Percentiles rank a stretch among this genome's conserved stretches.
Evolutionary conservation across 2,888 invertebrate species (phyloP).

Genomic region (Cephus pygmeus): DNA sequence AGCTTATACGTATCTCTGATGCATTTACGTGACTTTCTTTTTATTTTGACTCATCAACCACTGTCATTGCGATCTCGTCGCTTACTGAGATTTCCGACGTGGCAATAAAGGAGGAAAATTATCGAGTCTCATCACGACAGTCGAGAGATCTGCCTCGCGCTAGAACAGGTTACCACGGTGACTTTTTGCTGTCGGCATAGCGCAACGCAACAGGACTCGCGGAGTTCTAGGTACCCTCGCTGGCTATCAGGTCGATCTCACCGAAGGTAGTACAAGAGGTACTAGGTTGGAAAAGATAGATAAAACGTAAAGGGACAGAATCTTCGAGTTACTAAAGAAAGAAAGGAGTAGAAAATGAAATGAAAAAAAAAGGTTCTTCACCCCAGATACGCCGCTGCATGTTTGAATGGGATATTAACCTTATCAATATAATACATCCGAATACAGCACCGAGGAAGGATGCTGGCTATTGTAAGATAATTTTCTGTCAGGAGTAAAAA

Average conservation of each 20-base stretch:
- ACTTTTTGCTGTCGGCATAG: slow-evolving; percentile 47
- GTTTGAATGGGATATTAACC: slow-evolving; percentile 9
- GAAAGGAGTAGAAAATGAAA: neutral
- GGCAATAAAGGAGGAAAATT: slow-evolving; percentile 14
- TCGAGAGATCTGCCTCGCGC: slow-evolving; percentile 13
- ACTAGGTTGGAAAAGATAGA: neutral
- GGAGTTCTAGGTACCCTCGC: slow-evolving; percentile 26
- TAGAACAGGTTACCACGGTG: slow-evolving; percentile 44
- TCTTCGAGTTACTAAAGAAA: neutral
- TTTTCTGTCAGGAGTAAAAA: neutral
- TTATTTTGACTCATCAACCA: neutral
- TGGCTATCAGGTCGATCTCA: neutral
- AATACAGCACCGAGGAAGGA: neutral
- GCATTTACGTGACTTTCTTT: neutral
- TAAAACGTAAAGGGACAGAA: neutral
- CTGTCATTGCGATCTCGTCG: neutral
- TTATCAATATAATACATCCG: slow-evolving; percentile 2
- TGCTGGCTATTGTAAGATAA: neutral
- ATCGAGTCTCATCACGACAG: slow-evolving; percentile 40
- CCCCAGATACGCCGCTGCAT: neutral
- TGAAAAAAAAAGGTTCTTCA: neutral
- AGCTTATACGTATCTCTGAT: neutral
- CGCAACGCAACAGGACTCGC: slow-evolving; percentile 24
- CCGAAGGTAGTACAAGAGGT: slow-evolving; percentile 1
- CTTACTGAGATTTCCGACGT: neutral